Evolutionary conservation across 2,113 vertebrate species (phyloP).

Genomic region (Pholis gunnellus): DNA sequence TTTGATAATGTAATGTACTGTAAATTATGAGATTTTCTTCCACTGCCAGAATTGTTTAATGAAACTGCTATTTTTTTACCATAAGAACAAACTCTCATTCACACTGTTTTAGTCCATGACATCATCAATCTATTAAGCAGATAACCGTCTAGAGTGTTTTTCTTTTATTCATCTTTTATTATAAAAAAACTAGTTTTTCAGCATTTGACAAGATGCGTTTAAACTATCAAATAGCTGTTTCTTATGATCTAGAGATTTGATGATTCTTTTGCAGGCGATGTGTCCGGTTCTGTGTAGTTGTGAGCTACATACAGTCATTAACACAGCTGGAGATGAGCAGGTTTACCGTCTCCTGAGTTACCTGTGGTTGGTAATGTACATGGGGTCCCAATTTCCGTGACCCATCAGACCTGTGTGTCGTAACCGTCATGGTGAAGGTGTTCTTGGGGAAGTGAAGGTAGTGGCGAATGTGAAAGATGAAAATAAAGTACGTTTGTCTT

Average conservation of each 20-base stretch:
- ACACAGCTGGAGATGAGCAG: neutral
- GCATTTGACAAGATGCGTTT: neutral
- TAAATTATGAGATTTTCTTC: neutral
- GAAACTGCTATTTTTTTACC: neutral
- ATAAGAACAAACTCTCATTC: neutral
- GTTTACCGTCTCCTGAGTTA: neutral
- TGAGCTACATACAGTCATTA: neutral
- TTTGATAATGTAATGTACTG: neutral
- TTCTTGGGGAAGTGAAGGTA: neutral
- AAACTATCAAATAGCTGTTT: neutral
- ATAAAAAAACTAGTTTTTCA: neutral
- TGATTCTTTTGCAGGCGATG: neutral
- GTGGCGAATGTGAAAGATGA: neutral
- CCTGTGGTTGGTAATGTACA: neutral
- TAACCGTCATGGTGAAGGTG: neutral
- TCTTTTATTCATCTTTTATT: no score
- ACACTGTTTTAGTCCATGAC: neutral
- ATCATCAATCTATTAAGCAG: neutral
- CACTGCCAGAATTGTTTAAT: neutral
- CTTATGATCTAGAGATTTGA: neutral
- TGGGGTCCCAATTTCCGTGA: neutral
- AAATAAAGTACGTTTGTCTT: neutral
- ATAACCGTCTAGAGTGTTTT: no score
- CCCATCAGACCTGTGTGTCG: neutral
- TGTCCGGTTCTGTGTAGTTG: neutral